Percentiles rank a stretch among this genome's conserved stretches.
Evolutionary conservation across 2,888 invertebrate genomes (phyloP).

Genomic region (Argyresthia albistria): DNA sequence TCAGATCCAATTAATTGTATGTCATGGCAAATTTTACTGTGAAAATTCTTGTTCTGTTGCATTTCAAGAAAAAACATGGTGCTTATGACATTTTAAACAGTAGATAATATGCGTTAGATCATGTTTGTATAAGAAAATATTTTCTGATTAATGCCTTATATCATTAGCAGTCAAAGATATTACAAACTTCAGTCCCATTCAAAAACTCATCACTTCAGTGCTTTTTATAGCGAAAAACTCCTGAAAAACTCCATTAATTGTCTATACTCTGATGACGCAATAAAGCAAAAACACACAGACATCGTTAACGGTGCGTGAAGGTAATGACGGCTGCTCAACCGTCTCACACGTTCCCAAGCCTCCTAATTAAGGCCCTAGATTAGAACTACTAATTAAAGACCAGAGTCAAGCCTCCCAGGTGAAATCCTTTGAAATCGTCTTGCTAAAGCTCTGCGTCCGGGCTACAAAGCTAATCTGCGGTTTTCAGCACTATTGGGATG

Average conservation of each 20-base stretch:
- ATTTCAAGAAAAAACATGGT: too few species aligned
- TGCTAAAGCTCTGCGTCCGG: neutral
- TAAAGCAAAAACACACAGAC: neutral
- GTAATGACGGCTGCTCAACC: neutral
- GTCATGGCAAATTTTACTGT: too few species aligned
- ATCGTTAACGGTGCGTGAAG: neutral
- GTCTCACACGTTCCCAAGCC: neutral
- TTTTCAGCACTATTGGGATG: neutral
- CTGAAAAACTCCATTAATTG: neutral
- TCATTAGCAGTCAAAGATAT: too few species aligned
- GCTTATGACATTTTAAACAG: too few species aligned
- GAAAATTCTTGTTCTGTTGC: too few species aligned
- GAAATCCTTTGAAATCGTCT: neutral
- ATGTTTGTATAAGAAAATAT: too few species aligned
- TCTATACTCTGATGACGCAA: neutral
- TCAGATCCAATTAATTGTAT: too few species aligned
- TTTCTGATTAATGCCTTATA: too few species aligned
- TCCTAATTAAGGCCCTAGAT: conserved; percentile 2
- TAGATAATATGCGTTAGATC: too few species aligned
- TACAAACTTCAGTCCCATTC: too few species aligned
- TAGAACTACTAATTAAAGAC: neutral
- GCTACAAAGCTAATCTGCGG: neutral
- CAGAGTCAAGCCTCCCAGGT: neutral
- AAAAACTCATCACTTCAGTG: too few species aligned
- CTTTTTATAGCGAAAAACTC: too few species aligned